Percentiles rank a stretch among this genome's conserved stretches.
Evolutionary conservation across 2,113 vertebrate species (phyloP).

Genomic region (Salvelinus fontinalis): DNA sequence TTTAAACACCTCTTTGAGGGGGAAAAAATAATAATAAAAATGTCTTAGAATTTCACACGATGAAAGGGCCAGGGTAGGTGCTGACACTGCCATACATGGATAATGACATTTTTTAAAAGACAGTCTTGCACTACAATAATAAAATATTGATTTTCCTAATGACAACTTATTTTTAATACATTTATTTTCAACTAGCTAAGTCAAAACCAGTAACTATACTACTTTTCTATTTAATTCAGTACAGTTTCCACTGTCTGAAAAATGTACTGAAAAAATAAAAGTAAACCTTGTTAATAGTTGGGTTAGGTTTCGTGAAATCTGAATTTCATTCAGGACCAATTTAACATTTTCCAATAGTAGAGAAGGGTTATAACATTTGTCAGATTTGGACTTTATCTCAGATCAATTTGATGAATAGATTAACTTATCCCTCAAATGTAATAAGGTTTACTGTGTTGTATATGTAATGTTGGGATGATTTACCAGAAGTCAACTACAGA

Average conservation of each 20-base stretch:
- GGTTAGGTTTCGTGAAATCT: background rate
- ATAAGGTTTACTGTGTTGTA: background rate
- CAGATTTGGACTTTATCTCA: background rate
- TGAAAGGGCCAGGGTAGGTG: background rate
- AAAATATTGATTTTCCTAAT: slow-evolving; percentile 1
- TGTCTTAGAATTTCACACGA: background rate
- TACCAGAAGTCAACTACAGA: background rate
- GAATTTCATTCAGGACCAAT: background rate
- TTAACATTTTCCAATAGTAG: background rate
- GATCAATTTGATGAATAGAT: background rate
- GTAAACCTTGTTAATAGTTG: background rate
- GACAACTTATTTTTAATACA: background rate
- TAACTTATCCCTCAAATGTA: background rate
- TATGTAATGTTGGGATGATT: background rate
- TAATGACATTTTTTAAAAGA: background rate
- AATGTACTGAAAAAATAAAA: background rate
- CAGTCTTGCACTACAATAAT: slow-evolving; percentile 22
- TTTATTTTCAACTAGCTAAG: background rate
- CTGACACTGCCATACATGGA: background rate
- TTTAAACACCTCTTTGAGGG: background rate
- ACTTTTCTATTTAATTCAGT: background rate
- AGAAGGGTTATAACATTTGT: background rate
- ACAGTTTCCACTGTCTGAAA: background rate
- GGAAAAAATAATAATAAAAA: no score
- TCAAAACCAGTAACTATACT: background rate